Evolutionary conservation across 2,888 invertebrate species (phyloP), one percentile per base, ranked within the genome.

Genomic region (Cosmia trapezina): DNA sequence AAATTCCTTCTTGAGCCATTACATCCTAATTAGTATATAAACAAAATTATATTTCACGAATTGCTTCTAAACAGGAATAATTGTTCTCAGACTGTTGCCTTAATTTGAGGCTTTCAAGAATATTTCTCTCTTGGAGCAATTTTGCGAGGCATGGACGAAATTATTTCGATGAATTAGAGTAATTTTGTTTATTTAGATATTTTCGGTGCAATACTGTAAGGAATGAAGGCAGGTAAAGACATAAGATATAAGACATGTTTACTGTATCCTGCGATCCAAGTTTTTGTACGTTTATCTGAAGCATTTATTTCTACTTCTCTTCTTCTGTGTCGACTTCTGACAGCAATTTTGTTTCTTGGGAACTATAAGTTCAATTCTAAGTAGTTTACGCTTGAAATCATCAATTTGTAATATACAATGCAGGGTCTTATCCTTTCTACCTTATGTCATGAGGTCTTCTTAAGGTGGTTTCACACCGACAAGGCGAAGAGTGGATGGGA

Each of bases 41-140:
- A 83, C 83, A 84, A 80, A 82, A 85, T 84, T 74, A 79, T 66
- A 76, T 70, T 79, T 56, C 70, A 14, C n/a, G 17, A 82, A 75
- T 64, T 47, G 60, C 65, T 41, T 62, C 28, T 76, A 62, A 76
- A 70, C 63, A 41, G 45, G 9, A 65, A 70, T 75, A 70, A 81
- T 75, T 73, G 73, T 75, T 70, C 66, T 14, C 17, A 62, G 62
- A 70, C 69, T 56, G 68, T 78, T 63, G 67, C 73, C 59, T 61
- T 80, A 78, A 80, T 76, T 85, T 71, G 56, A 71, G 69, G 61
- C 76, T 68, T 69, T 73, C 66, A 59, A 67, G 68, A 71, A 78
- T 69, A 70, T 70, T 72, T 69, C 75, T 72, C 62, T 54, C 49
- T 61, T 43, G 53, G 41, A 76, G 61, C 59, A 70, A 74, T 76